A percentile compares a stretch with the other conserved stretches of the same genome.
These are phyloP conservation scores for Batillaria attramentaria DNA, from an alignment of 1,140 invertebrate genomes.

Conservation along the genomic window DNA sequence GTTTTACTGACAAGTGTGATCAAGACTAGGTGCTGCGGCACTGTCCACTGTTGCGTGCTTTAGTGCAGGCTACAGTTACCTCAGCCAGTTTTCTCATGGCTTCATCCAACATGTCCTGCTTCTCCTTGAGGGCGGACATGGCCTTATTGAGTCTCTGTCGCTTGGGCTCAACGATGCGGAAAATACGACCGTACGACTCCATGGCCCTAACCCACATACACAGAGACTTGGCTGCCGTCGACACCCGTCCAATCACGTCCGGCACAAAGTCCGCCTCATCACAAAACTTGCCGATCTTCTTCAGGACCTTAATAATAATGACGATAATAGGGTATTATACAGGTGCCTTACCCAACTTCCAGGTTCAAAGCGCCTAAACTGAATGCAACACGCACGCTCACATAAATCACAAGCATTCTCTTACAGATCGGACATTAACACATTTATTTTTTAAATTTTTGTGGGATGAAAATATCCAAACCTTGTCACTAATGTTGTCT, in stretches of 20 bases:
- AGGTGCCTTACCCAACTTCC: too few relatives aligned
- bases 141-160: constrained; percentile 73
- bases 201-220: constrained; percentile 73
- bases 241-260: constrained; percentile 73
- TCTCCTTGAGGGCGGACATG: constrained; percentile 66
- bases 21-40: too few relatives aligned
- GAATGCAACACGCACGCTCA: too few relatives aligned
- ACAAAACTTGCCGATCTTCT: constrained; percentile 80
- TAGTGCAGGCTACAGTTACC: too few relatives aligned
- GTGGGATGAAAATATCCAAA: too few relatives aligned
- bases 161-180: constrained; percentile 78
- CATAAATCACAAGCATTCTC: too few relatives aligned
- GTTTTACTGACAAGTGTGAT: too few relatives aligned
- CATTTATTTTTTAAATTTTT: too few relatives aligned
- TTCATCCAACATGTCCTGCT: constrained; percentile 70
- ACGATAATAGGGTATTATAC: too few relatives aligned
- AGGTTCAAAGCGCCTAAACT: too few relatives aligned
- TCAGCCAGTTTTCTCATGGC: constrained; percentile 71
- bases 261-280: constrained; percentile 74
- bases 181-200: constrained; percentile 69
- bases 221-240: constrained; percentile 70
- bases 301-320: constrained; percentile 82
- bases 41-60: too few relatives aligned
- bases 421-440: too few relatives aligned
- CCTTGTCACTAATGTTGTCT: constrained; percentile 85